These are phyloP conservation scores for Andrena marginata DNA, from an alignment of 2,888 invertebrate species.

Conservation along the genomic window DNA sequence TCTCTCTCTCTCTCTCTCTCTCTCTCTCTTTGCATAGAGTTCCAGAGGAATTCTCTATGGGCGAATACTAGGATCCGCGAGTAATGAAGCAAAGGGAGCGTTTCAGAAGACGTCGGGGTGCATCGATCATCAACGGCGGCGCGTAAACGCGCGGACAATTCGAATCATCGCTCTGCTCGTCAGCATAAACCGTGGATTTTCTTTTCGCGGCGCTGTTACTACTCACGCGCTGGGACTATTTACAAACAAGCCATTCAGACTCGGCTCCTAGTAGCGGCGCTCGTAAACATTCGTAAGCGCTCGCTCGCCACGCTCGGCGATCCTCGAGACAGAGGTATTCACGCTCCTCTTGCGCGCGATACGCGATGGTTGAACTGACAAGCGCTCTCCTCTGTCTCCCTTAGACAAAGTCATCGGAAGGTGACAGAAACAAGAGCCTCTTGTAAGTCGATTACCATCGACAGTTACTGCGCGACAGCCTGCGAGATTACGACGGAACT, in stretches of 20 bases:
- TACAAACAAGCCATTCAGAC: conserved; percentile 62
- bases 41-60: not conserved
- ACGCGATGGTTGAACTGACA: conserved; percentile 27
- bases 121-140: conserved; percentile 6
- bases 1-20: too few species aligned
- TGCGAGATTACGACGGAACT: conserved; percentile 60
- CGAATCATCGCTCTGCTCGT: conserved; percentile 18
- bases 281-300: conserved; percentile 51
- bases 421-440: conserved; percentile 48
- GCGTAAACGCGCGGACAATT: conserved; percentile 16
- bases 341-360: conserved; percentile 18
- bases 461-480: conserved; percentile 13
- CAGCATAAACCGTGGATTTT: conserved; percentile 24
- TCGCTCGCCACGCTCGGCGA: conserved; percentile 13
- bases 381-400: not conserved
- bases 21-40: not conserved
- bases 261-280: conserved; percentile 21
- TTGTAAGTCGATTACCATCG: conserved; percentile 47
- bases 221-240: conserved; percentile 41
- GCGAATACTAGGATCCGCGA: not conserved
- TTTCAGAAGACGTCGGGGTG: not conserved
- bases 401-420: conserved; percentile 54
- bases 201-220: not conserved
- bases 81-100: not conserved
- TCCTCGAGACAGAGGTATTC: conserved; percentile 11